Base-by-base conservation (phyloP, 30 jellyfish, hydroid and myxozoan species). In the Hydractinia echinata region DNA sequence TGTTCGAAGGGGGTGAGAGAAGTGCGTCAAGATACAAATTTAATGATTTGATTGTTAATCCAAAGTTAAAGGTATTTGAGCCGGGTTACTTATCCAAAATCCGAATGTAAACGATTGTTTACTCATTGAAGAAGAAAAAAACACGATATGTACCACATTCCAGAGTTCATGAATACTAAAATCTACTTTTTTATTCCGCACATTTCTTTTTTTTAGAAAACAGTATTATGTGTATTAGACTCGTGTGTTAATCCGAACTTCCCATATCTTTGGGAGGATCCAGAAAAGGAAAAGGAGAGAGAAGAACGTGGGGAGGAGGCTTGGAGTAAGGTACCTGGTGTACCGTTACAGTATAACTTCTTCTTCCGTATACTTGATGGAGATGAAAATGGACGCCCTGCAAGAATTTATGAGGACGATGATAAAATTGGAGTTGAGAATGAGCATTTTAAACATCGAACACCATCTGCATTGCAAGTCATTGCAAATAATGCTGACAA, bases 291-390 rank as follows among this genome's bases (percentile, higher is more conserved):
- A 55, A 51, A n/a, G 7, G 73, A 77, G 60, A 77, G 66, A 44
- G 91, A 77, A 55, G 53, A 77, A 52, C 16, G 66, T 13, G 91
- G 66, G 18, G 91, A 83, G 64, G 86, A 71, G 53, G 95, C 84
- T 16, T 93, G 99, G 99, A 69, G 87, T 67, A 87, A 84, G 20
- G 70, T 83, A 19, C 96, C 96, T 6, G 95, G 83, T 54, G 71
- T 93, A 16, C 99, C 99, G 48, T 50, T 93, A 51, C 68, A 95
- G 51, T 93, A 87, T 67, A 95, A 93, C 69, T 81, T 93, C 85
- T 74, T 53, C 68, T 93, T 77, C 64, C 96, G 87, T 8, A 66
- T 87, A 51, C 68, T 93, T 66, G 99, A 93, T 76, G 93, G 95
- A 9, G 99, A 93, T 76, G 70, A 53, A 19, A 79, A 70, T 13